phyloP scores from a whole-genome alignment of 2,113 vertebrate species.

The Epinephelus fuscoguttatus region DNA sequence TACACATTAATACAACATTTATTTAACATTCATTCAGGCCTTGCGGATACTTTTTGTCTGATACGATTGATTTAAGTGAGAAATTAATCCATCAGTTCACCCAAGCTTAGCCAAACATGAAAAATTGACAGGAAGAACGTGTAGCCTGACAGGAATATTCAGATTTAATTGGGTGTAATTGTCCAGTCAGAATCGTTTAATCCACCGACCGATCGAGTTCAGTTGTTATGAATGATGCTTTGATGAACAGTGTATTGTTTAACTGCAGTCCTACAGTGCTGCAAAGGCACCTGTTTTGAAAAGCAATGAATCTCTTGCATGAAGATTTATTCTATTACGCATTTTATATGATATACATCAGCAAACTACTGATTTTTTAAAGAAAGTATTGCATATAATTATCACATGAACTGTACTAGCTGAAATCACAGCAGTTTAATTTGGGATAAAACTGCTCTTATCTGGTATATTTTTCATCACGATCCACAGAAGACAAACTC shows the following conservation, averaged over 20 bases:
- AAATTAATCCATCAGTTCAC: slow-evolving; percentile 53
- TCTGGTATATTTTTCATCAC: neutral
- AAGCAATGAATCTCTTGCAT: no score
- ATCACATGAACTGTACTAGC: neutral
- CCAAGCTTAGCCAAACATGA: slow-evolving; percentile 50
- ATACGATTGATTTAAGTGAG: slow-evolving; percentile 65
- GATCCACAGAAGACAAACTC: neutral
- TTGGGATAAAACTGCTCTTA: neutral
- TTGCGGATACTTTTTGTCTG: slow-evolving; percentile 67
- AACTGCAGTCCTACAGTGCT: neutral
- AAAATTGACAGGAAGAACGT: slow-evolving; percentile 49
- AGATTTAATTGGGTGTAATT: slow-evolving; percentile 70
- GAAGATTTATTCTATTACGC: neutral
- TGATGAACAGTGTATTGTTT: slow-evolving; percentile 9
- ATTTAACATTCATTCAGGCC: slow-evolving; percentile 49
- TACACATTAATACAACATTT: slow-evolving; percentile 49
- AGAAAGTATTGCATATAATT: neutral
- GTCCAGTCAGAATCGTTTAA: slow-evolving; percentile 53
- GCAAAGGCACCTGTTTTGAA: neutral
- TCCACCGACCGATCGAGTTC: slow-evolving; percentile 32
- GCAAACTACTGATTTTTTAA: neutral
- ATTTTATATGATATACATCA: no score
- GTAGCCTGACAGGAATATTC: slow-evolving; percentile 56
- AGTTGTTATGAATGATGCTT: slow-evolving; percentile 24
- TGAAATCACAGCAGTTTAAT: neutral